These are phyloP conservation scores for Sylvilagus floridanus DNA, from an alignment of 2,797 vertebrate genomes.

Conservation along the genomic window DNA sequence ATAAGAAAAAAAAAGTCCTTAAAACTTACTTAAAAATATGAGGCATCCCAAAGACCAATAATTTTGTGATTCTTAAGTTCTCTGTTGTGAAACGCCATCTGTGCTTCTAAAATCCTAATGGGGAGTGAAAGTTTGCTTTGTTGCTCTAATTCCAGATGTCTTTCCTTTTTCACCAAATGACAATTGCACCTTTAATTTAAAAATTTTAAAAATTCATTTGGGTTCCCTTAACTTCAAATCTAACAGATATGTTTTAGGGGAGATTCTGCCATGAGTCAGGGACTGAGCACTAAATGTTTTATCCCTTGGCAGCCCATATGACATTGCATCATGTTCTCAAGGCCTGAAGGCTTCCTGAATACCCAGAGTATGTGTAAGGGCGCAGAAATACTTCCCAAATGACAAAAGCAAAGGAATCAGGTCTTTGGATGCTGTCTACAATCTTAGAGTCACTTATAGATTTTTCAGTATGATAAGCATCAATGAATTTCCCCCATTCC, in stretches of 20 bases:
- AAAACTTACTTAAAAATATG: conserved; percentile 40
- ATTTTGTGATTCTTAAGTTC: neutral
- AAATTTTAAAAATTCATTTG: conserved; percentile 52
- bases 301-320: neutral
- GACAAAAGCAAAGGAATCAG: conserved; percentile 15
- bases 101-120: conserved; percentile 11
- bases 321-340: conserved; percentile 44
- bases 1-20: conserved; percentile 22
- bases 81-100: neutral
- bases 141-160: neutral
- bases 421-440: neutral
- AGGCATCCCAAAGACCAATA: neutral
- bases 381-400: conserved; percentile 40
- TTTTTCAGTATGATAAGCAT: conserved; percentile 43
- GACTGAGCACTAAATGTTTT: conserved; percentile 21
- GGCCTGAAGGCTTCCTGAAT: neutral
- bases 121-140: neutral
- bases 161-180: conserved; percentile 42
- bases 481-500: neutral
- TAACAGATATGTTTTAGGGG: conserved; percentile 41
- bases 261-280: neutral
- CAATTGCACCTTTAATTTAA: conserved; percentile 43
- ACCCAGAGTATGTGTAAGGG: neutral
- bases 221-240: conserved; percentile 43
- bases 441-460: conserved; percentile 10